Conservation (phyloP, 2,888 invertebrate species). For the Strigamia transsilvanica region DNA sequence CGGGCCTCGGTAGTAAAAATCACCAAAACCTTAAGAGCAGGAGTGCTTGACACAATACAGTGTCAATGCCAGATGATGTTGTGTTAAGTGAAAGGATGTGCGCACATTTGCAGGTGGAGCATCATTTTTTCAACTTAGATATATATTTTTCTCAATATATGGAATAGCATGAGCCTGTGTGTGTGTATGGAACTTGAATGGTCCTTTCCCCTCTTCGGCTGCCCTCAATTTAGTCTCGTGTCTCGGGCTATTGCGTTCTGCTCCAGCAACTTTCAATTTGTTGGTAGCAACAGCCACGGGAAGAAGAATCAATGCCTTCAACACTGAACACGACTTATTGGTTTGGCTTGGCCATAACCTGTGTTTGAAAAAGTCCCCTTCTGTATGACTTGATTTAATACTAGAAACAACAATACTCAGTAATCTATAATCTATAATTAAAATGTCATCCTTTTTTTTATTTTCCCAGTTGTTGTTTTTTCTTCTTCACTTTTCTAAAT, state of each 20-base stretch:
- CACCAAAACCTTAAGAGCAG: conserved; percentile 14
- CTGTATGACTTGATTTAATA: background rate
- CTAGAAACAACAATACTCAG: too few relatives aligned
- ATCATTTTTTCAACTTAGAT: background rate
- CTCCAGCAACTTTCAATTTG: conserved; percentile 48
- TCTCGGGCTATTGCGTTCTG: conserved; percentile 47
- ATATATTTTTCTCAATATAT: background rate
- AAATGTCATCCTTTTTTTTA: background rate
- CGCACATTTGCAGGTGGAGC: background rate
- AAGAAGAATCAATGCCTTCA: conserved; percentile 43
- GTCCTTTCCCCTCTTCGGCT: conserved; percentile 38
- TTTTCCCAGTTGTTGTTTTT: too few relatives aligned
- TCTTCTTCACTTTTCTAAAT: too few relatives aligned
- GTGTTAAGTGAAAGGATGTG: background rate
- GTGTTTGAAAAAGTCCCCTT: background rate
- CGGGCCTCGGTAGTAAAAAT: background rate
- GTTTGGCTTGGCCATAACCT: conserved; percentile 4
- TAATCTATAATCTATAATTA: background rate
- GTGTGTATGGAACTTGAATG: background rate
- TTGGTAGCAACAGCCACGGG: conserved; percentile 10
- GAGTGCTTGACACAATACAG: conserved; percentile 38
- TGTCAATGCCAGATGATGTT: conserved; percentile 32
- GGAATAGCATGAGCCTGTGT: too few relatives aligned
- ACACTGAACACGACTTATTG: conserved; percentile 30
- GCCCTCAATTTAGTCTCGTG: conserved; percentile 43